These are phyloP conservation scores for Tyria jacobaeae DNA, from an alignment of 2,888 invertebrate genomes.

Conservation along the genomic window DNA sequence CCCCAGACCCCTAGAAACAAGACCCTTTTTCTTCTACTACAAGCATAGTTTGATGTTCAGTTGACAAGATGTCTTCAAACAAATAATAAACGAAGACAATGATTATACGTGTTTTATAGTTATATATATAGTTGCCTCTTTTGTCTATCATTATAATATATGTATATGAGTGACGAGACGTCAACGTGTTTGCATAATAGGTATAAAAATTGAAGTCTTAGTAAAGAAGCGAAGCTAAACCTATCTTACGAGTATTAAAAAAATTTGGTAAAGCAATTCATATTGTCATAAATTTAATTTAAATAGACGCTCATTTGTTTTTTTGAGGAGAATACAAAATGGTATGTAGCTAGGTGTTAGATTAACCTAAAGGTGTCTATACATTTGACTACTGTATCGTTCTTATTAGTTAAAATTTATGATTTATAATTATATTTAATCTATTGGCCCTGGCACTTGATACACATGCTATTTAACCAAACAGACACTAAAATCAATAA, in stretches of 20 bases:
- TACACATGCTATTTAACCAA: too few relatives aligned
- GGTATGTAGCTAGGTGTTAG: constrained; percentile 28
- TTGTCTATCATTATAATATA: background rate
- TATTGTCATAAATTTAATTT: constrained; percentile 8
- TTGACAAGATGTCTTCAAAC: background rate
- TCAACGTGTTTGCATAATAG: background rate
- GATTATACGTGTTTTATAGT: too few relatives aligned
- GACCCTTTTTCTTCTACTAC: too few relatives aligned
- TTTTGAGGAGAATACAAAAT: background rate
- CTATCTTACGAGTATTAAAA: background rate
- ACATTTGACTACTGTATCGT: too few relatives aligned
- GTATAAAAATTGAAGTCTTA: background rate
- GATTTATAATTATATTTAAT: too few relatives aligned
- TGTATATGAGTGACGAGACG: background rate
- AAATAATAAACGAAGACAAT: background rate
- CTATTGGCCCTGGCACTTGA: too few relatives aligned
- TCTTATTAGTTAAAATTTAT: too few relatives aligned
- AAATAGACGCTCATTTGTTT: constrained; percentile 6
- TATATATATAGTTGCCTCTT: background rate
- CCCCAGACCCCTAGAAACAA: too few relatives aligned
- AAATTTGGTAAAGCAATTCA: background rate
- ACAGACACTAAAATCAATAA: too few relatives aligned
- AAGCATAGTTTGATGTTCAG: too few relatives aligned
- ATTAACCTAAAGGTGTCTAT: background rate
- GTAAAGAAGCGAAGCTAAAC: background rate